Conservation (phyloP, 2,888 invertebrate species). For the Cosmia trapezina region DNA sequence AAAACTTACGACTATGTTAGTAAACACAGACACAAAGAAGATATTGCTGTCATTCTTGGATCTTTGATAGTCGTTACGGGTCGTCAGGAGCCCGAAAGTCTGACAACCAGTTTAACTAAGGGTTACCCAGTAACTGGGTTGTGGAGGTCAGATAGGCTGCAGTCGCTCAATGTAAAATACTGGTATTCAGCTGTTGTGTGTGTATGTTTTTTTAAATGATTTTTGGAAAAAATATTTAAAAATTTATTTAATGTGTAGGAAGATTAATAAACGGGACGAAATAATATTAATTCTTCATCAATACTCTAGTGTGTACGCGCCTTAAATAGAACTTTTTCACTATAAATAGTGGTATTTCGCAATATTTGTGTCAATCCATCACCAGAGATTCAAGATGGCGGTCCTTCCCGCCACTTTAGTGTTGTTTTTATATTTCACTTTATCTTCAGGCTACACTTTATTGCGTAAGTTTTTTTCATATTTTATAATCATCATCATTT, state of each 20-base stretch:
- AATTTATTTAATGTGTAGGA: not conserved
- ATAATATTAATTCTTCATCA: not conserved
- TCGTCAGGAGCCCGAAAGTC: too few relatives aligned
- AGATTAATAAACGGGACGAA: not conserved
- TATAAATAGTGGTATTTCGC: slow-evolving; percentile 39
- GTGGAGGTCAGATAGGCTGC: too few relatives aligned
- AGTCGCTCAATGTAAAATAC: too few relatives aligned
- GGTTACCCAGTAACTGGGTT: too few relatives aligned
- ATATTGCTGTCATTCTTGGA: too few relatives aligned
- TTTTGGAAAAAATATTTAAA: not conserved
- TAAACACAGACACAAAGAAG: too few relatives aligned
- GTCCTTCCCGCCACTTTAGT: slow-evolving; percentile 44
- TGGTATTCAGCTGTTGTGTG: too few relatives aligned
- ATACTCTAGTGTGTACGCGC: slow-evolving; percentile 10
- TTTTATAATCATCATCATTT: not conserved
- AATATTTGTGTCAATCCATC: slow-evolving; percentile 33
- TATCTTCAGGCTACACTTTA: slow-evolving; percentile 46
- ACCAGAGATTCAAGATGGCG: slow-evolving; percentile 52
- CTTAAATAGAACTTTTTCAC: slow-evolving; percentile 5
- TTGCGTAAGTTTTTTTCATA: slow-evolving; percentile 39
- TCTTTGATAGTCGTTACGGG: too few relatives aligned
- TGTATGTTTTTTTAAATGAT: too few relatives aligned
- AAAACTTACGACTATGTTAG: too few relatives aligned
- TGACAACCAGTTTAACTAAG: too few relatives aligned
- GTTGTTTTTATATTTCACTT: slow-evolving; percentile 39